phyloP scores from a whole-genome alignment of 30 jellyfish, hydroid and myxozoan species.

The Phacellophora camtschatica region DNA sequence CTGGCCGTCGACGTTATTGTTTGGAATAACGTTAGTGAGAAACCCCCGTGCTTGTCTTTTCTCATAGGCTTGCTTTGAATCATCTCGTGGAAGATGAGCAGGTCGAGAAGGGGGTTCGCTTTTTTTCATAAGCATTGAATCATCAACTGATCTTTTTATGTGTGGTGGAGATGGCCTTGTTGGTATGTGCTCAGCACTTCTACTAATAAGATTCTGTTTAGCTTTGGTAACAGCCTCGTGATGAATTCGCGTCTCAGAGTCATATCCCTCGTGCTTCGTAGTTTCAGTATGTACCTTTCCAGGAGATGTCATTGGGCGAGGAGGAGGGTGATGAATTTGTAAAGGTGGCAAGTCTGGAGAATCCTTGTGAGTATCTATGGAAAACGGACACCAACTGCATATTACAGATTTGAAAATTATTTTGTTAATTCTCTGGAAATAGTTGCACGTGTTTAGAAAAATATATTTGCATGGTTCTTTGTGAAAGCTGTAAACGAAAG shows the following conservation, averaged over 20 bases:
- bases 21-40: conserved; percentile 6
- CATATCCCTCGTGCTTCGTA: neutral
- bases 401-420: too few species aligned
- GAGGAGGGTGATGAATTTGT: conserved; percentile 7
- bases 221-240: neutral
- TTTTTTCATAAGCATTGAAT: too few species aligned
- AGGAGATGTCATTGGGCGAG: conserved; percentile 27
- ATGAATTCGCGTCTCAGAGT: neutral
- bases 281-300: neutral
- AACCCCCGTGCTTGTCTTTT: conserved; percentile 48
- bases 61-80: neutral
- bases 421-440: too few species aligned
- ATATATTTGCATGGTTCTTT: too few species aligned
- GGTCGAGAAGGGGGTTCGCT: conserved; percentile 8
- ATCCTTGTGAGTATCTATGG: neutral
- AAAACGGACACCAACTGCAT: too few species aligned
- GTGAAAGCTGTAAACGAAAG: too few species aligned
- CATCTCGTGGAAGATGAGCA: conserved; percentile 12
- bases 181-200: neutral
- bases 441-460: too few species aligned
- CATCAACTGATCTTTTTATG: neutral
- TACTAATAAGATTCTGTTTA: neutral
- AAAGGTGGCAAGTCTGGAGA: neutral
- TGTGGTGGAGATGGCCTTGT: neutral
- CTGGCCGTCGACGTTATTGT: neutral